Base-by-base conservation (phyloP, 2,888 invertebrate genomes). In the Deilephila porcellus region DNA sequence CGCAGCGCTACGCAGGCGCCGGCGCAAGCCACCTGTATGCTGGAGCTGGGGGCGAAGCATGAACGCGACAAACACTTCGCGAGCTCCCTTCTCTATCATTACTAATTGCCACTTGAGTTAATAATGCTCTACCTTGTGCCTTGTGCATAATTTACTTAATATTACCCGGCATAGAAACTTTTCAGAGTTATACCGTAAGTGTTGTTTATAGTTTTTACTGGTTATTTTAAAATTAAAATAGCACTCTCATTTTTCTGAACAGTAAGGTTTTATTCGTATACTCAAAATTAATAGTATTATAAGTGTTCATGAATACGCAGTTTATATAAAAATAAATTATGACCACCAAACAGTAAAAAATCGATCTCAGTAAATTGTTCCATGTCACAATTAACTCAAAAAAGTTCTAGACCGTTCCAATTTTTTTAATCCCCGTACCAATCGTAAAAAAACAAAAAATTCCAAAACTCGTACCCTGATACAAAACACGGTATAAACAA, bases 1-100 rank as follows among this genome's bases (percentile, higher is more conserved):
- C 70, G 70, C 52, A 45, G 71, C 64, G 60, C 64, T 25, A 52
- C 60, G 60, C 52, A 56, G 71, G 79, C 76, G 79, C 76, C 72
- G 73, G 76, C 79, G 79, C 76, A 74, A 71, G 63, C 52, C 67
- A 52, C 67, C 45, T 72, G 74, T 71, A 71, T 63, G 56, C 59
- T 29, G 20, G 45, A 45, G 11, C 14, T 14, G n/a, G 52, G 45
- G 67, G 52, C 25, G 17, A 67, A 67, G 25, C 45, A 25, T 64
- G 64, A n/a, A 19, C 63, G 67, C 52, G 67, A 67, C 67, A 64
- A n/a, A 45, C 20, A 11, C 45, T 19, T 52, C 25, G 37, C 32
- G 19, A 45, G 20, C 25, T 45, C 25, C 25, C 14, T 25, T 52
- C n/a, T 45, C 6, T 67, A 64, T 3, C 45, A 37, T 25, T 67